Percentiles rank a stretch among this genome's conserved stretches.
Conservation (phyloP, 1,140 invertebrate species). For the Ptiloglossa arizonensis region DNA sequence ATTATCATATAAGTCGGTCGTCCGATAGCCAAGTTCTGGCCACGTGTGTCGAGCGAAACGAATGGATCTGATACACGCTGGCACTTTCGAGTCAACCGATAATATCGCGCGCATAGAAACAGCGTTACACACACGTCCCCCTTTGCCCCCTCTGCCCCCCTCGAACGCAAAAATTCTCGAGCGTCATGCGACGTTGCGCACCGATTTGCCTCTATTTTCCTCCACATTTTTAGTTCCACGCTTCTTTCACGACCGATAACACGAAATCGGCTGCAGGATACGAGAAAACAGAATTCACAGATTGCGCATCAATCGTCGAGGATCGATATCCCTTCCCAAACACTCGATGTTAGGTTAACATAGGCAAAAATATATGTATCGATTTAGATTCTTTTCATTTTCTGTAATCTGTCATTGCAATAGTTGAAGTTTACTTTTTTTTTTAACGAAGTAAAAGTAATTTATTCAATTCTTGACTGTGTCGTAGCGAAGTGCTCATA, state of each 20-base stretch:
- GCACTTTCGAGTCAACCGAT: conserved; percentile 27
- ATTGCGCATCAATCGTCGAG: too few species aligned
- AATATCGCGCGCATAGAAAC: conserved; percentile 49
- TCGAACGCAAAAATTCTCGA: conserved; percentile 11
- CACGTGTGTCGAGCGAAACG: conserved; percentile 1
- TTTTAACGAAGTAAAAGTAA: too few species aligned
- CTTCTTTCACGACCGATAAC: background rate
- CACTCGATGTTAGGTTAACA: too few species aligned
- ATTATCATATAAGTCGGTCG: conserved; percentile 10
- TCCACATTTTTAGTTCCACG: background rate
- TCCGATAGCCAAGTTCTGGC: background rate
- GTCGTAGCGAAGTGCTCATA: too few species aligned
- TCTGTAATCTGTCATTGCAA: too few species aligned
- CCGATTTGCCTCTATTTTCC: conserved; percentile 34
- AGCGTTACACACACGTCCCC: conserved; percentile 4
- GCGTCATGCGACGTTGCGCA: conserved; percentile 44
- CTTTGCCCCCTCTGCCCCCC: background rate
- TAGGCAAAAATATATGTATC: too few species aligned
- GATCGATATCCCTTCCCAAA: too few species aligned
- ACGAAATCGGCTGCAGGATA: background rate
- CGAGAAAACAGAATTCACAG: background rate
- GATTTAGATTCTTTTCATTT: too few species aligned
- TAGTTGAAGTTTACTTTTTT: too few species aligned
- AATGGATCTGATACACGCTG: background rate
- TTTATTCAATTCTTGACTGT: too few species aligned